A percentile compares a stretch with the other conserved stretches of the same genome.
These are phyloP conservation scores for Trichonephila inaurata DNA, from an alignment of 1,140 invertebrate genomes.

Conservation along the genomic window DNA sequence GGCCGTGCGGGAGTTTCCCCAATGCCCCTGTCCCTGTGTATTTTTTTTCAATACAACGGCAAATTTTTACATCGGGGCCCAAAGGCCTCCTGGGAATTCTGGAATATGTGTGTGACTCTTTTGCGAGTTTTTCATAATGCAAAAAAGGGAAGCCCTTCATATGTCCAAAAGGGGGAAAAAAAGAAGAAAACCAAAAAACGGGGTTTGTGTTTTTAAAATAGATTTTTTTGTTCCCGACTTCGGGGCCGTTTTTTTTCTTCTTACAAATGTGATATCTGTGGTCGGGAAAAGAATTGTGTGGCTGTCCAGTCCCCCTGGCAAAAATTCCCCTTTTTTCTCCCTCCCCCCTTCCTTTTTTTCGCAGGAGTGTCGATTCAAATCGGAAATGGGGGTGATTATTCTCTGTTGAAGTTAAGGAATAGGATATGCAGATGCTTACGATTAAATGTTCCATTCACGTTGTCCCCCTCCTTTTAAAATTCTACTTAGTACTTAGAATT, in stretches of 20 bases:
- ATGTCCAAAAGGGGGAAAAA: neutral
- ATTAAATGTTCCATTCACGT: neutral
- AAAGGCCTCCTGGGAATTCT: conserved; percentile 48
- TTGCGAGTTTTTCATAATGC: conserved; percentile 48
- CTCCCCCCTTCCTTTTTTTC: neutral
- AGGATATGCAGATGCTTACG: neutral
- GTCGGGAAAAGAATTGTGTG: conserved; percentile 8
- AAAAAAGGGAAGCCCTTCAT: neutral
- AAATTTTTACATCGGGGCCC: conserved; percentile 10
- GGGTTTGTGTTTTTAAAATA: conserved; percentile 51
- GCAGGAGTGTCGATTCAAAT: neutral
- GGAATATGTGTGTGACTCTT: neutral
- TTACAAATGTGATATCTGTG: conserved; percentile 46
- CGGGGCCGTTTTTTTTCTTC: neutral
- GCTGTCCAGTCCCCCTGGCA: neutral
- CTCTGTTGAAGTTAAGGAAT: neutral
- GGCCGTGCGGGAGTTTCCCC: neutral
- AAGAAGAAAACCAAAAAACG: conserved; percentile 55
- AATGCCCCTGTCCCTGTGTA: conserved; percentile 1
- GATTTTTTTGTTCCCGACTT: conserved; percentile 32
- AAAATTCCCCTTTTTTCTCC: no score
- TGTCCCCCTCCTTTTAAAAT: no score
- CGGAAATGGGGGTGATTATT: neutral
- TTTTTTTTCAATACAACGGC: conserved; percentile 45
- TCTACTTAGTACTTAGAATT: no score